These are phyloP conservation scores for Leistus spinibarbis DNA, from an alignment of 2,888 invertebrate genomes.

Conservation along the genomic window DNA sequence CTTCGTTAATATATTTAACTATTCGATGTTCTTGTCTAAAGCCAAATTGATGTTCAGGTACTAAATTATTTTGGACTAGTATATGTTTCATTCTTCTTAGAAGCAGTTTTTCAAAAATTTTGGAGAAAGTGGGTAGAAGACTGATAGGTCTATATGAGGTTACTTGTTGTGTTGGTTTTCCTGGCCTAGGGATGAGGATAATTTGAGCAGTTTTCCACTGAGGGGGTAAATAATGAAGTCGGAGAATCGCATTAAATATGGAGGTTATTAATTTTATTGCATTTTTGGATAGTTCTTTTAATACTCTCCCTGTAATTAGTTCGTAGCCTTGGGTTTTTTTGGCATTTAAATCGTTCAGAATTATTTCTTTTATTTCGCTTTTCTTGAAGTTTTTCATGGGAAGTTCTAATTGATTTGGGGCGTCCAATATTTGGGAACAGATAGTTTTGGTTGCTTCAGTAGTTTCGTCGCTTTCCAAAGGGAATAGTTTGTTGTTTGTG, in stretches of 20 bases:
- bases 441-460: background rate
- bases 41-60: too few species aligned
- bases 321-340: background rate
- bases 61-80: background rate
- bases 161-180: background rate
- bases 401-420: background rate
- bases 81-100: background rate
- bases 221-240: background rate
- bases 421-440: background rate
- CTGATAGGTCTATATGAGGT: constrained; percentile 1
- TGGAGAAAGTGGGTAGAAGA: background rate
- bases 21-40: too few species aligned
- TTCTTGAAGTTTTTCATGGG: background rate
- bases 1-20: too few species aligned
- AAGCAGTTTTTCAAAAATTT: constrained; percentile 1
- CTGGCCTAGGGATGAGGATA: background rate
- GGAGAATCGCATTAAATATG: background rate
- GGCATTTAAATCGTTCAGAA: background rate
- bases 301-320: background rate
- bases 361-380: background rate
- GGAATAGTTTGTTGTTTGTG: background rate
- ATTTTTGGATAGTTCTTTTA: too few species aligned
- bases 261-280: background rate
- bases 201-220: background rate
- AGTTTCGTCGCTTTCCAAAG: background rate